Evolutionary conservation across 2,888 invertebrate species (phyloP).

Genomic region (Silvanus unidentatus): DNA sequence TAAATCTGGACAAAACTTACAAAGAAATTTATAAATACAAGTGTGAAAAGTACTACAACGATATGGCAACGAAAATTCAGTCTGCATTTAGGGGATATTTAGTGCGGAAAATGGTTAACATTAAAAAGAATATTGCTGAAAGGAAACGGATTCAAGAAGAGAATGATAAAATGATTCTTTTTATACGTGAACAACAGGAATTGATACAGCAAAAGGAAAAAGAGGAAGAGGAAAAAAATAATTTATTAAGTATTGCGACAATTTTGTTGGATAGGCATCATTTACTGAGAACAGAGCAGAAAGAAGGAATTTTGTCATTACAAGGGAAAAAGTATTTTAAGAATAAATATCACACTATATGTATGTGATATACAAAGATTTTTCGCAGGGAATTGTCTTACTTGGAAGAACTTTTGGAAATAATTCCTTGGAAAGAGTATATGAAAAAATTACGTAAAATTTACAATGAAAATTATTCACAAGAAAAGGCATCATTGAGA

Average conservation of each 20-base stretch:
- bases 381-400: constrained; percentile 31
- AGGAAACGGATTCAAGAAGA: constrained; percentile 17
- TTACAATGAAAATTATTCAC: constrained; percentile 12
- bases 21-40: constrained; percentile 22
- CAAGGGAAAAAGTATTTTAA: constrained; percentile 25
- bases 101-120: constrained; percentile 22
- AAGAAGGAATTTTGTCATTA: constrained; percentile 34
- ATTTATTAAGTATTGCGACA: constrained; percentile 31
- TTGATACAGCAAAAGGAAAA: constrained; percentile 12
- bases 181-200: constrained; percentile 2
- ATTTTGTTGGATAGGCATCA: constrained; percentile 43
- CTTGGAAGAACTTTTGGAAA: constrained; percentile 34
- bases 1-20: constrained; percentile 24
- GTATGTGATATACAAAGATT: background rate
- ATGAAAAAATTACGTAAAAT: constrained; percentile 31
- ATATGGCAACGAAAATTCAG: constrained; percentile 39
- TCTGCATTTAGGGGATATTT: constrained; percentile 36
- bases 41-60: constrained; percentile 24
- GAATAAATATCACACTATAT: background rate
- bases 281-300: constrained; percentile 33
- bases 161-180: constrained; percentile 19
- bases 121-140: constrained; percentile 19
- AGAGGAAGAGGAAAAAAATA: constrained; percentile 20
- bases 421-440: constrained; percentile 33
- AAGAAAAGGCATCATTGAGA: no score